Conservation (phyloP, 1,140 invertebrate genomes). For the Aporrectodea caliginosa region DNA sequence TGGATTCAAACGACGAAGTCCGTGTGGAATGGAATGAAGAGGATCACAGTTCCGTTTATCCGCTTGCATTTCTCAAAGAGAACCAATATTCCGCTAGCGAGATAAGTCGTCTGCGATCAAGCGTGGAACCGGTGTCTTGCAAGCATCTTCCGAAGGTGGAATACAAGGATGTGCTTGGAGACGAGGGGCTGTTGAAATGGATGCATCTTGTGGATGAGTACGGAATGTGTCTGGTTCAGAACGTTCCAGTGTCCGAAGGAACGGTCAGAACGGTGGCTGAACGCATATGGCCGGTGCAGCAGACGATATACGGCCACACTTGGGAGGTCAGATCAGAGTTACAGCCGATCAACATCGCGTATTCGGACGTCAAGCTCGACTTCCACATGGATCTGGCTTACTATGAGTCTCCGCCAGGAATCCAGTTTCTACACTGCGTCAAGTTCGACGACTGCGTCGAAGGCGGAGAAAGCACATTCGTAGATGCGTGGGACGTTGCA, state of each 20-base stretch:
- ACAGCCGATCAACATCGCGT: slow-evolving; percentile 51
- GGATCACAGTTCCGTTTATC: neutral
- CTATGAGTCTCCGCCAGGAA: slow-evolving; percentile 51
- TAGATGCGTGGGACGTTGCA: slow-evolving; percentile 47
- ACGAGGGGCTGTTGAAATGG: neutral
- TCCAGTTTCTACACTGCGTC: slow-evolving; percentile 50
- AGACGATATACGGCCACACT: slow-evolving; percentile 32
- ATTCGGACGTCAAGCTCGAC: slow-evolving; percentile 40
- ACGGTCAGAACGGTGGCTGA: slow-evolving; percentile 8
- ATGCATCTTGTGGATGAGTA: slow-evolving; percentile 3
- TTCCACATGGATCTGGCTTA: slow-evolving; percentile 52
- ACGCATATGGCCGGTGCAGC: slow-evolving; percentile 1
- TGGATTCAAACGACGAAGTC: neutral
- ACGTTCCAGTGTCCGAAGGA: neutral
- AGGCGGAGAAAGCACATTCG: slow-evolving; percentile 46
- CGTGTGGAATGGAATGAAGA: slow-evolving; percentile 7
- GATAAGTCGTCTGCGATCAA: neutral
- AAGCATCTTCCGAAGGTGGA: neutral
- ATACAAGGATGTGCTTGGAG: neutral
- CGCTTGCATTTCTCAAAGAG: neutral
- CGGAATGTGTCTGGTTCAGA: neutral
- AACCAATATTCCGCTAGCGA: neutral
- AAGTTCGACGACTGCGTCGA: slow-evolving; percentile 47
- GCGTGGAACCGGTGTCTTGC: neutral
- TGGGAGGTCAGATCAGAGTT: slow-evolving; percentile 39